phyloP scores from a whole-genome alignment of 1,140 invertebrate species.

The Drosophila serrata region DNA sequence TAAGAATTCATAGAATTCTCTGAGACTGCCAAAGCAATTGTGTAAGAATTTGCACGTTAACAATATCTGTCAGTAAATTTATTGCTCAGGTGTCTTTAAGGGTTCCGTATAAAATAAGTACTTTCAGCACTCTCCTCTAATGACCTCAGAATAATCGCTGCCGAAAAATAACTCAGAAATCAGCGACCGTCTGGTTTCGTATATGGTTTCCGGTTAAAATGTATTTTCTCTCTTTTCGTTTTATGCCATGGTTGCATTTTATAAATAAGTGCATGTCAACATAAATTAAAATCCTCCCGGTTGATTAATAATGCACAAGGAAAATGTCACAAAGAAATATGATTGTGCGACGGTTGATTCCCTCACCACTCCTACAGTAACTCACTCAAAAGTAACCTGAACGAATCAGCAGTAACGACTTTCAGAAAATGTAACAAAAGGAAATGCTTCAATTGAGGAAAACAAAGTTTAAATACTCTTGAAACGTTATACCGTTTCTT shows the following conservation, averaged over 20 bases:
- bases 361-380: slow-evolving; percentile 3
- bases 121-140: neutral
- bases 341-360: slow-evolving; percentile 33
- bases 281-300: slow-evolving; percentile 78
- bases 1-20: slow-evolving; percentile 45
- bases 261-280: slow-evolving; percentile 79
- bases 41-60: neutral
- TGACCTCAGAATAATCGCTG: neutral
- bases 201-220: slow-evolving; percentile 39
- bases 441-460: neutral
- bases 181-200: slow-evolving; percentile 29
- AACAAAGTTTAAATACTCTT: slow-evolving; percentile 18
- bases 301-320: slow-evolving; percentile 79
- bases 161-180: slow-evolving; percentile 17
- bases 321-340: slow-evolving; percentile 79
- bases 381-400: slow-evolving; percentile 22
- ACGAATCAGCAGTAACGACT: slow-evolving; percentile 15
- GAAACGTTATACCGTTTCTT: neutral
- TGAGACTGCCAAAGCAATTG: neutral
- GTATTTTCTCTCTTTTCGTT: slow-evolving; percentile 31
- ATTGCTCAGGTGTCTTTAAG: too few species aligned
- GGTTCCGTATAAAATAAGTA: neutral
- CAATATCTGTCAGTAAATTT: neutral
- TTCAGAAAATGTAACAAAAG: slow-evolving; percentile 29
- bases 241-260: slow-evolving; percentile 43